Base-by-base conservation (phyloP, 2,888 invertebrate species). In the Ophion slaviceki region DNA sequence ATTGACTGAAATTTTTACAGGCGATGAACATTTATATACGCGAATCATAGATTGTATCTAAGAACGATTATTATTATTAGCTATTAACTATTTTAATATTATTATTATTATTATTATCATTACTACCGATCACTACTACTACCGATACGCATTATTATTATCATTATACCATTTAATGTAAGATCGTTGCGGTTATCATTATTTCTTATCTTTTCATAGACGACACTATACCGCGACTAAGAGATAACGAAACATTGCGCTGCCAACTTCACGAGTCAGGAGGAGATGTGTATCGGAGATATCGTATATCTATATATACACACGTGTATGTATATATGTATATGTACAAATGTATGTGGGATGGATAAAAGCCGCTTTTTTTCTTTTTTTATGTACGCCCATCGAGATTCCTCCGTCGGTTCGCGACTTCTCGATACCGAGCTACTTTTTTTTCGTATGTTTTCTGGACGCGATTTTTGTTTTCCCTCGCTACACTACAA, bases 1-100 rank as follows among this genome's bases (percentile, higher is more conserved):
- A 89, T 88, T 87, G 91, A 92, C 91, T 92, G 91, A 91, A 88
- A 88, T 90, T 90, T 90, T 87, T 89, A 89, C 86, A 84, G 85
- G 14, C 89, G 88, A 89, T 88, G 89, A 89, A 88, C 77, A 88
- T 90, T 89, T 89, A 89, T 89, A 89, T 81, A 83, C 68, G 85
- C 62, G 82, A 84, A 87, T 80, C 64, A 74, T 83, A 82, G 72
- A 84, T 76, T 87, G 79, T 80, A 87, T 84, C 81, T 75, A 87
- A 80, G 71, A 77, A 77, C 64, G 81, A 72, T 81, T 83, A 81
- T 87, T 83, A 86, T 80, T 76, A 82, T 70, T 68, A 79, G 59
- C 71, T 72, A 66, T 71, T 61, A 74, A 61, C 79, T 75, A 61
- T 76, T 77, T 84, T 81, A 72, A 82, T 78, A 77, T 78, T 84